Conservation (phyloP, 2,888 invertebrate species). For the Ophraella communa region DNA sequence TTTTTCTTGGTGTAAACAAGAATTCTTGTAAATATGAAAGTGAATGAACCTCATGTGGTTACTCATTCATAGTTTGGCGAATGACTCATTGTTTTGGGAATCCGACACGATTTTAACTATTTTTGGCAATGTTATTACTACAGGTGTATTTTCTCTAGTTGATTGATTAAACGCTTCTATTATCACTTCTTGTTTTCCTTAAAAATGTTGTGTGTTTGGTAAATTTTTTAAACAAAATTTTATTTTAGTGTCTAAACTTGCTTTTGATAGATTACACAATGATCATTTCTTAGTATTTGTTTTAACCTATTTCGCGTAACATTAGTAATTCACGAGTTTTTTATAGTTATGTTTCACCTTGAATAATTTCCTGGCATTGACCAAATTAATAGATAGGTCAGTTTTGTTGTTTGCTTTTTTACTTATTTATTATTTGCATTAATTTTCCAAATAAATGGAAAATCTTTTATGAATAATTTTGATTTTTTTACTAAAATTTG, state of each 20-base stretch:
- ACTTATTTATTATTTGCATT: not conserved
- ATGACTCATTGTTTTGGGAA: slow-evolving; percentile 25
- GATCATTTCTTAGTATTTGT: not conserved
- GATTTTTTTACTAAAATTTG: no score
- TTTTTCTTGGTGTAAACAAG: slow-evolving; percentile 24
- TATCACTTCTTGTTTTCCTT: not conserved
- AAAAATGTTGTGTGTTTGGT: not conserved
- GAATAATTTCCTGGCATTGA: not conserved
- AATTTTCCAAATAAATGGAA: no score
- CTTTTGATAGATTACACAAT: not conserved
- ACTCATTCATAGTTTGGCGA: slow-evolving; percentile 21
- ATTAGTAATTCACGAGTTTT: not conserved
- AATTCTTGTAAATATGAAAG: slow-evolving; percentile 27
- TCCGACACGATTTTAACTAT: slow-evolving; percentile 23
- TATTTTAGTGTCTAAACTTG: no score
- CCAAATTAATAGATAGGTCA: not conserved
- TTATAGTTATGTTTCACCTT: not conserved
- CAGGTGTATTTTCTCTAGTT: slow-evolving; percentile 13
- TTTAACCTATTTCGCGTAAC: not conserved
- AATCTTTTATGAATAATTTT: no score
- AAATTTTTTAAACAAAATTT: no score
- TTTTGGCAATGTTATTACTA: slow-evolving; percentile 21
- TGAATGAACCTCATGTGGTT: slow-evolving; percentile 21
- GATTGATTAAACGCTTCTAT: not conserved
- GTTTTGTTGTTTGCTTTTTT: not conserved